Percentiles rank a stretch among this genome's conserved stretches.
These are phyloP conservation scores for Oxystoma pomonae DNA, from an alignment of 2,888 invertebrate species.

Conservation along the genomic window DNA sequence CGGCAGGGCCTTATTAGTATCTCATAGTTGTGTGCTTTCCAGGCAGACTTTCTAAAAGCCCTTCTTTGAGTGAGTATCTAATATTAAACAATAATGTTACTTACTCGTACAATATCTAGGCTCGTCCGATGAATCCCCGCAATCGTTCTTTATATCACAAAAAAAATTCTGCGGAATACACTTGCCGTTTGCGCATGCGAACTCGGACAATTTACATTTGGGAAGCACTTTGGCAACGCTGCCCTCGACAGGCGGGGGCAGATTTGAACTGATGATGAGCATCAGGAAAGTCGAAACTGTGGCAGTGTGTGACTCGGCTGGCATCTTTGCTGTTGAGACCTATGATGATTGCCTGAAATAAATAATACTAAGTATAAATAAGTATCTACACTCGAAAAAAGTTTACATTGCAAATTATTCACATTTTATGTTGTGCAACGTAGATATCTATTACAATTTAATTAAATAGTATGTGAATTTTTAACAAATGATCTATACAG, in stretches of 20 bases:
- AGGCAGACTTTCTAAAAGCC: too few relatives aligned
- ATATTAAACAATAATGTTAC: slow-evolving; percentile 42
- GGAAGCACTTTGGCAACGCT: neutral
- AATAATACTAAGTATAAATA: too few relatives aligned
- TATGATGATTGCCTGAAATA: neutral
- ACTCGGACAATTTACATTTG: slow-evolving; percentile 64
- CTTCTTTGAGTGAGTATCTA: too few relatives aligned
- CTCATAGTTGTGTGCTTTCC: too few relatives aligned
- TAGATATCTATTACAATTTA: too few relatives aligned
- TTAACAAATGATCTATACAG: too few relatives aligned
- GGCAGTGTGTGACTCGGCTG: neutral
- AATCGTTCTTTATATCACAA: slow-evolving; percentile 76
- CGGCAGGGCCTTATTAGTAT: too few relatives aligned
- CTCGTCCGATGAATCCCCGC: slow-evolving; percentile 77
- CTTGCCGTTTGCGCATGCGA: slow-evolving; percentile 62
- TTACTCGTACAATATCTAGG: slow-evolving; percentile 79
- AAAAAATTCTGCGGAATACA: slow-evolving; percentile 69
- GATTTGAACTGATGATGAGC: neutral
- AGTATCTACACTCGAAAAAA: too few relatives aligned
- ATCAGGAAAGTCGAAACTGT: neutral
- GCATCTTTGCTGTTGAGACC: too few relatives aligned
- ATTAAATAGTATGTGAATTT: too few relatives aligned
- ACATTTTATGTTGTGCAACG: too few relatives aligned
- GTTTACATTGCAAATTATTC: too few relatives aligned
- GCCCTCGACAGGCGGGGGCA: neutral